Evolutionary conservation across 2,113 vertebrate genomes (phyloP).

Genomic region (Ovis canadensis): DNA sequence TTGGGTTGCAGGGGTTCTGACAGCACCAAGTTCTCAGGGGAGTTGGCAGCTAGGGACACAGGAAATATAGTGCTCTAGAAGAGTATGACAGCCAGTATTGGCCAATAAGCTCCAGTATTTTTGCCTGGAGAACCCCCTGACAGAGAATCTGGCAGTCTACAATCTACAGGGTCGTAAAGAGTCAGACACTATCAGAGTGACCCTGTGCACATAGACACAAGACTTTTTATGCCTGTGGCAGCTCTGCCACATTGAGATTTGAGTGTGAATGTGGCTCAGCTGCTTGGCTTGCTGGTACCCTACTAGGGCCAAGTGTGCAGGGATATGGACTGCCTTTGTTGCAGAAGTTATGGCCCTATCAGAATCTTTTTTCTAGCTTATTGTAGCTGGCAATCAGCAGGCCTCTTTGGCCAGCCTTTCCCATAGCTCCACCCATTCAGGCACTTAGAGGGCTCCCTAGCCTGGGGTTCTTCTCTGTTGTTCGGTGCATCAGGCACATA

Average conservation of each 20-base stretch:
- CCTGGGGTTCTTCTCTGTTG: not conserved
- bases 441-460: not conserved
- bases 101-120: not conserved
- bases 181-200: not conserved
- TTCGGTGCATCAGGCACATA: fast-evolving
- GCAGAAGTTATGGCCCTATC: not conserved
- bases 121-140: not conserved
- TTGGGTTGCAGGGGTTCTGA: not conserved
- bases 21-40: not conserved
- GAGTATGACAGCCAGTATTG: not conserved
- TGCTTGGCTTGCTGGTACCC: not conserved
- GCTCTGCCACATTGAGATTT: not conserved
- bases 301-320: not conserved
- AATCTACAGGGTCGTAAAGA: not conserved
- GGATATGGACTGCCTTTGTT: not conserved
- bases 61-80: not conserved
- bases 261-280: not conserved
- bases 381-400: not conserved
- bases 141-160: not conserved
- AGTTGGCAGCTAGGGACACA: not conserved
- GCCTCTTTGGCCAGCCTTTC: not conserved
- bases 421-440: not conserved
- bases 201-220: not conserved
- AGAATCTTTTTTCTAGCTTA: not conserved
- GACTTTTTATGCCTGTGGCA: not conserved